Conservation (phyloP, 2,888 invertebrate genomes). For the Calephelis perditalis region DNA sequence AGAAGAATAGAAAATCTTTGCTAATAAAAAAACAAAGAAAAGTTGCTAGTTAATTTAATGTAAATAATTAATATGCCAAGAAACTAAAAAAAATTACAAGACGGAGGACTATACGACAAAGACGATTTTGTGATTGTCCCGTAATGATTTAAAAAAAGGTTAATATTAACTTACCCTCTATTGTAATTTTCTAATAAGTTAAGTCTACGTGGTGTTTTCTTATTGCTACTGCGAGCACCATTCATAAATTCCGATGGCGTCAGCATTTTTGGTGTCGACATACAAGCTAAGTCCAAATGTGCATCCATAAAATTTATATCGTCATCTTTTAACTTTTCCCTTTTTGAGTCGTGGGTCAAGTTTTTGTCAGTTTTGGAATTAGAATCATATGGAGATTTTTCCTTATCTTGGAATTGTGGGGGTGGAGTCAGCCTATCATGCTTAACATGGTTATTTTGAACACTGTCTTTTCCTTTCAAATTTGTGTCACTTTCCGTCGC, state of each 20-base stretch:
- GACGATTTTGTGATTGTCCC: too few species aligned
- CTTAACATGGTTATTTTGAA: slow-evolving; percentile 43
- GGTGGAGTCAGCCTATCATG: slow-evolving; percentile 62
- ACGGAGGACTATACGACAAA: too few species aligned
- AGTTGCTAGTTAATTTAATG: too few species aligned
- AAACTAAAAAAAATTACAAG: too few species aligned
- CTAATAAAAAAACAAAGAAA: too few species aligned
- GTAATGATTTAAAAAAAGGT: not conserved
- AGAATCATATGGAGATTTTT: slow-evolving; percentile 52
- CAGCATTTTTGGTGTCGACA: slow-evolving; percentile 72
- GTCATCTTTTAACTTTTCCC: slow-evolving; percentile 70
- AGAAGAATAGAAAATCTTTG: too few species aligned
- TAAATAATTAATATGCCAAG: too few species aligned
- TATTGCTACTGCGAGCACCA: slow-evolving; percentile 40
- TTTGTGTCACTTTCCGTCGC: slow-evolving; percentile 46
- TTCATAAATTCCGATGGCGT: slow-evolving; percentile 63
- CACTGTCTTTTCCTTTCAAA: slow-evolving; percentile 41
- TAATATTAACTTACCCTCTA: slow-evolving; percentile 52
- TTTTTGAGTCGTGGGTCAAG: slow-evolving; percentile 62
- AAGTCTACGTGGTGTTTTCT: slow-evolving; percentile 47
- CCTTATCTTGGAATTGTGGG: slow-evolving; percentile 67
- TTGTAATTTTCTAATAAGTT: slow-evolving; percentile 66
- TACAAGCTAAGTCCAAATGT: slow-evolving; percentile 65
- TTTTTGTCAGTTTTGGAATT: slow-evolving; percentile 53
- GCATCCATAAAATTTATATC: slow-evolving; percentile 58